Base-by-base conservation (phyloP, 1,140 invertebrate species). In the Leptinotarsa undecemlineata region DNA sequence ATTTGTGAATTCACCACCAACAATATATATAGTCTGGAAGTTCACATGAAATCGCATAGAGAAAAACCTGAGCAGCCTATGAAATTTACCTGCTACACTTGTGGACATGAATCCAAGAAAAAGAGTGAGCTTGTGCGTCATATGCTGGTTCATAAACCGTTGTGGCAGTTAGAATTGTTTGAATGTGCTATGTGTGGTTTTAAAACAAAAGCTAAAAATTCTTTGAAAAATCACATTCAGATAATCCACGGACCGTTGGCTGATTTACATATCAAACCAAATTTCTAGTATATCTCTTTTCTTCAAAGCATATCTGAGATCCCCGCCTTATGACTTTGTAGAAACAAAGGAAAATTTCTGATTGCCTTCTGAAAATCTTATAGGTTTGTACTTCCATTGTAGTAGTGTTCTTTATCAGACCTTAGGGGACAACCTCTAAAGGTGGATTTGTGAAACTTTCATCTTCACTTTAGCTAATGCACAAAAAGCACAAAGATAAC, bases 181-280 rank as follows among this genome's bases (percentile, higher is more conserved):
- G 51, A 57, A n/a, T 57, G 51, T n/a, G n/a, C 14, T 57, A 57
- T n/a, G 14, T 57, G 51, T 57, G 51, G 51, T 57, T 57, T 57
- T 57, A 57, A 14, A 57, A 57, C 51, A 1, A 57, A 57, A n/a
- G 1, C 14, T n/a, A 57, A 57, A 57, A n/a, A 3, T 57, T 17
- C 51, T 57, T 57, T 57, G 51, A n/a, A 1, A 57, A 57, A 57
- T 17, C 51, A 57, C n/a, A 17, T 57, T 57, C 15, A 2, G n/a
- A 57, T 15, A n/a, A 3, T 57, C 1, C 51, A 57, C 1, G 51
- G 51, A 57, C 51, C 51, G 2, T 13, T n/a, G 11, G 15, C 51
- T 33, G 33, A 33, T 33, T 33, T 33, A 1, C 33, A 33, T 8
- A 1, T 33, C 33, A 33, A 33, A 33, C 33, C 33, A 33, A 33